Evolutionary conservation across 2,797 vertebrate species (phyloP).

Genomic region (Hippopotamyrus pictus): DNA sequence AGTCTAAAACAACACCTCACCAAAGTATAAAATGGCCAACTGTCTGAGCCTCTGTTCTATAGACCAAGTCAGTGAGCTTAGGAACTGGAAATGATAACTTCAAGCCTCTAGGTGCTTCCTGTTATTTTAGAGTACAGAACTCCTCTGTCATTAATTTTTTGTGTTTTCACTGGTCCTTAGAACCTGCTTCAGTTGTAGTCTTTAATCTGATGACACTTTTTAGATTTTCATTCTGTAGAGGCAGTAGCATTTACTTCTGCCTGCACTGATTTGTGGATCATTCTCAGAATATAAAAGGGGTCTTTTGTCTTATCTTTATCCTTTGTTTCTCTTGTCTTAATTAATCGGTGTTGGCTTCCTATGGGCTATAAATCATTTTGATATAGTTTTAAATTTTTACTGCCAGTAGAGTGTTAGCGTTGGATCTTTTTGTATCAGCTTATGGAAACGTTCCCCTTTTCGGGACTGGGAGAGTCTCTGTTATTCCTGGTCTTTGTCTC

Average conservation of each 20-base stretch:
- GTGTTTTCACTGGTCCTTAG: not conserved
- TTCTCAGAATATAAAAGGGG: not conserved
- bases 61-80: not conserved
- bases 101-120: not conserved
- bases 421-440: not conserved
- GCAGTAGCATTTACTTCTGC: not conserved
- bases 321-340: not conserved
- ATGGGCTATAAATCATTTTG: not conserved
- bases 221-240: not conserved
- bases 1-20: not conserved
- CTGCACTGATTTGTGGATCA: not conserved
- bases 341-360: slow-evolving; percentile 21
- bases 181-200: not conserved
- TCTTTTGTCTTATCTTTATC: not conserved
- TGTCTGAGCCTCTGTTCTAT: not conserved
- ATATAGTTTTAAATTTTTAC: slow-evolving; percentile 10
- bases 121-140: not conserved
- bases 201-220: not conserved
- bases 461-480: not conserved
- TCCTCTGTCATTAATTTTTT: not conserved
- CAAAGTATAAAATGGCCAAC: not conserved
- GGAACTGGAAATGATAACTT: not conserved
- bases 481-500: not conserved
- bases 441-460: not conserved
- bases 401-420: slow-evolving; percentile 15